Percentiles rank a stretch among this genome's conserved stretches.
These are phyloP conservation scores for Rambutsinella grinnellia DNA, from an alignment of 2,888 invertebrate genomes.

Conservation along the genomic window DNA sequence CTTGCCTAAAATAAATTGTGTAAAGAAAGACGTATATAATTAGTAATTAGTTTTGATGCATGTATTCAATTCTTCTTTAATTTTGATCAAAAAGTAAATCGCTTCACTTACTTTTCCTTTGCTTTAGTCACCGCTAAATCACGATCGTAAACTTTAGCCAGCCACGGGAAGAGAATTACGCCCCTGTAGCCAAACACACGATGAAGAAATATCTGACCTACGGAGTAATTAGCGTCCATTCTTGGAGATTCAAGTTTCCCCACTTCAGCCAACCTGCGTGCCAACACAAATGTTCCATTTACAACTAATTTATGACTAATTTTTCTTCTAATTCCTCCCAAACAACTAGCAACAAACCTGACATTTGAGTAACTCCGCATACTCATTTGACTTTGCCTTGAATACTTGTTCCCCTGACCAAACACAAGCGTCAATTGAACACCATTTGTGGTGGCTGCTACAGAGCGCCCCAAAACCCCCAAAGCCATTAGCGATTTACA, in stretches of 20 bases:
- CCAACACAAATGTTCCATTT: neutral
- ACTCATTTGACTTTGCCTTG: neutral
- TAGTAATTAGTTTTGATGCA: neutral
- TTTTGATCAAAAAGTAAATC: neutral
- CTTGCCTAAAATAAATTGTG: no score
- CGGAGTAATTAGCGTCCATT: conserved; percentile 90
- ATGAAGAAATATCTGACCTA: conserved; percentile 96
- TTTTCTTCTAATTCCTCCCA: neutral
- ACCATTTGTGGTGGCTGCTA: conserved; percentile 8
- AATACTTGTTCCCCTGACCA: neutral
- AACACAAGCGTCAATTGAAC: conserved; percentile 21
- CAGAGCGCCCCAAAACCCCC: conserved; percentile 1
- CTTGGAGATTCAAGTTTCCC: conserved; percentile 91
- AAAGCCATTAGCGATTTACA: no score
- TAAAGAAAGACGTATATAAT: neutral
- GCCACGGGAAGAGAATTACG: conserved; percentile 96
- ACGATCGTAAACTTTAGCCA: conserved; percentile 94
- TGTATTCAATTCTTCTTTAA: neutral
- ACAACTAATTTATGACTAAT: neutral
- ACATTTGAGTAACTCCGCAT: conserved; percentile 46
- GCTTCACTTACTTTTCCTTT: conserved; percentile 62
- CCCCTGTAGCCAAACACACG: conserved; percentile 98
- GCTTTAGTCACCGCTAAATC: conserved; percentile 82
- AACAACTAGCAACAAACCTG: conserved; percentile 18
- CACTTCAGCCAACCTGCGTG: conserved; percentile 90